phyloP scores from a whole-genome alignment of 2,888 invertebrate genomes.

The Hanleya hanleyi region DNA sequence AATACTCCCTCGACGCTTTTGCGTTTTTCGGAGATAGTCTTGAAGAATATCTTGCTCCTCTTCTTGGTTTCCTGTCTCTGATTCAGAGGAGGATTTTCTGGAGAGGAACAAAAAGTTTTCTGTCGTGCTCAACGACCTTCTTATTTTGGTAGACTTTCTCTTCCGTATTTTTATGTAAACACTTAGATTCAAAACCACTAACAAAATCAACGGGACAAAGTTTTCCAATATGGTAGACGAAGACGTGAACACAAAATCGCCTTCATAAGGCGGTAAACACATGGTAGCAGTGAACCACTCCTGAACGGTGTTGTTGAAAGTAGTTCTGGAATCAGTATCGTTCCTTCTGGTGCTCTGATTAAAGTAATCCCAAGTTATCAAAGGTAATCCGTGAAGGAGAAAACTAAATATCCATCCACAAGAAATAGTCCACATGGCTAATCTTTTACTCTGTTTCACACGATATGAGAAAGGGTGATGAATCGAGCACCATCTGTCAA shows the following conservation, averaged over 20 bases:
- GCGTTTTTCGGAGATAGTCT: neutral
- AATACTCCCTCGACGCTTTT: neutral
- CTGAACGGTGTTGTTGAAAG: neutral
- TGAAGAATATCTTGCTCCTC: neutral
- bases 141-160: slow-evolving; percentile 57
- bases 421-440: slow-evolving; percentile 45
- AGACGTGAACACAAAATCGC: slow-evolving; percentile 43
- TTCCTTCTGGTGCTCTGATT: slow-evolving; percentile 14
- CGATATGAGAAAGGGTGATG: slow-evolving; percentile 62
- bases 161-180: slow-evolving; percentile 57
- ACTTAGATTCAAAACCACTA: slow-evolving; percentile 53
- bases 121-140: slow-evolving; percentile 53
- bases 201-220: slow-evolving; percentile 51
- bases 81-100: slow-evolving; percentile 39
- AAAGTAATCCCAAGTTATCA: slow-evolving; percentile 47
- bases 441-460: slow-evolving; percentile 49
- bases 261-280: slow-evolving; percentile 45
- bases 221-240: slow-evolving; percentile 48
- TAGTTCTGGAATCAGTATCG: neutral
- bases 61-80: slow-evolving; percentile 44
- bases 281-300: neutral
- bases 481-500: slow-evolving; percentile 63
- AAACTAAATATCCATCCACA: slow-evolving; percentile 53
- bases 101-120: slow-evolving; percentile 1
- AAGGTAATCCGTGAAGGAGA: slow-evolving; percentile 49